These are phyloP conservation scores for Zootermopsis nevadensis DNA, from an alignment of 2,888 invertebrate species.

Conservation along the genomic window DNA sequence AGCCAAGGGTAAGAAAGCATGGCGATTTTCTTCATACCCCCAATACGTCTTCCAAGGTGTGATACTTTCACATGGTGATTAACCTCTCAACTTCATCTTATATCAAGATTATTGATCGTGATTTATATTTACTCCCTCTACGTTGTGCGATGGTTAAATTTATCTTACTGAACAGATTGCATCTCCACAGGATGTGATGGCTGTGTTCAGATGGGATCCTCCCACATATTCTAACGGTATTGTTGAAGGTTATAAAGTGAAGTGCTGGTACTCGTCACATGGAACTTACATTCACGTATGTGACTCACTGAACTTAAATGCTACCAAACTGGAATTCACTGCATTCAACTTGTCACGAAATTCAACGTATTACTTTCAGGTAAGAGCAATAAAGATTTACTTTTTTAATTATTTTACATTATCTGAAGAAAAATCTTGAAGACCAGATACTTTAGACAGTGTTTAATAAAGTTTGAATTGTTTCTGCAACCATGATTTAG, in stretches of 20 bases:
- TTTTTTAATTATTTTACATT: no score
- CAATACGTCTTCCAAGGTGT: no score
- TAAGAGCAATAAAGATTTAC: slow-evolving; percentile 55
- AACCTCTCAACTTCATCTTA: no score
- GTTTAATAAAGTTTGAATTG: not conserved
- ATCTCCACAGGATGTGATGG: slow-evolving; percentile 47
- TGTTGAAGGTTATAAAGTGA: slow-evolving; percentile 77
- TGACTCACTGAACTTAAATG: slow-evolving; percentile 64
- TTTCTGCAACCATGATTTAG: slow-evolving; percentile 61
- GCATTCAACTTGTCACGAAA: slow-evolving; percentile 70
- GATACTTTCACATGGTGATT: no score
- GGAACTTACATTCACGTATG: slow-evolving; percentile 67
- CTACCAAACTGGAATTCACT: slow-evolving; percentile 69
- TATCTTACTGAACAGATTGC: no score
- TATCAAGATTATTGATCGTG: no score
- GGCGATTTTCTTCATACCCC: no score
- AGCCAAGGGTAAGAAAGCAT: no score
- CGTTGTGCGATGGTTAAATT: no score
- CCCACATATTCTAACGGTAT: slow-evolving; percentile 81
- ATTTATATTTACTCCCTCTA: no score
- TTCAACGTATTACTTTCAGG: slow-evolving; percentile 76
- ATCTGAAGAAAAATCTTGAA: not conserved
- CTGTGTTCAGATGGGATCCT: slow-evolving; percentile 81
- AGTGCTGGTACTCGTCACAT: slow-evolving; percentile 72
- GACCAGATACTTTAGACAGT: not conserved